Conservation (phyloP, 2,888 invertebrate genomes). For the Xanthia togata region DNA sequence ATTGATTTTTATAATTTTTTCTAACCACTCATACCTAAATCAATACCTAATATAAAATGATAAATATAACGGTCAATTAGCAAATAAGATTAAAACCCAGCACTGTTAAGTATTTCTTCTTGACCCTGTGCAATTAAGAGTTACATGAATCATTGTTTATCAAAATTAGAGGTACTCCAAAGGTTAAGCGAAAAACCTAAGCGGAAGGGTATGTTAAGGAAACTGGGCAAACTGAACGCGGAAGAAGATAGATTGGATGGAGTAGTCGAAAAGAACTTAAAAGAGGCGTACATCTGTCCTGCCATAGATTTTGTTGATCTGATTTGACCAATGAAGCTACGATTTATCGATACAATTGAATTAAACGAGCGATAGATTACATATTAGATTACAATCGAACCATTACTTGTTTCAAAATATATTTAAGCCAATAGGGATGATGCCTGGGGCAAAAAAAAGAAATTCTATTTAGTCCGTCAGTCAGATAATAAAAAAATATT, state of each 20-base stretch:
- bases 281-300: not conserved
- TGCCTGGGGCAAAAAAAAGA: no score
- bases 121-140: slow-evolving; percentile 31
- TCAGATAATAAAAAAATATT: no score
- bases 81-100: slow-evolving; percentile 1
- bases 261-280: not conserved
- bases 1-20: not conserved
- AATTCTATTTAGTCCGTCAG: no score
- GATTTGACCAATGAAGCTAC: not conserved
- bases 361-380: not conserved
- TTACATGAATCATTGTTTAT: slow-evolving; percentile 16
- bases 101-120: not conserved
- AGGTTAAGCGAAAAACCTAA: not conserved
- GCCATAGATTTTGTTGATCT: not conserved
- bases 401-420: not conserved
- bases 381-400: not conserved
- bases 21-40: not conserved
- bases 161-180: not conserved
- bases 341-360: not conserved
- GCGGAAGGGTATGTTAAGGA: not conserved
- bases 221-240: not conserved
- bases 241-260: not conserved
- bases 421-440: not conserved
- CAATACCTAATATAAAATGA: not conserved
- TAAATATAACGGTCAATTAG: slow-evolving; percentile 11